phyloP scores from a whole-genome alignment of 2,797 vertebrate genomes.

The Amphiprion clarkii region DNA sequence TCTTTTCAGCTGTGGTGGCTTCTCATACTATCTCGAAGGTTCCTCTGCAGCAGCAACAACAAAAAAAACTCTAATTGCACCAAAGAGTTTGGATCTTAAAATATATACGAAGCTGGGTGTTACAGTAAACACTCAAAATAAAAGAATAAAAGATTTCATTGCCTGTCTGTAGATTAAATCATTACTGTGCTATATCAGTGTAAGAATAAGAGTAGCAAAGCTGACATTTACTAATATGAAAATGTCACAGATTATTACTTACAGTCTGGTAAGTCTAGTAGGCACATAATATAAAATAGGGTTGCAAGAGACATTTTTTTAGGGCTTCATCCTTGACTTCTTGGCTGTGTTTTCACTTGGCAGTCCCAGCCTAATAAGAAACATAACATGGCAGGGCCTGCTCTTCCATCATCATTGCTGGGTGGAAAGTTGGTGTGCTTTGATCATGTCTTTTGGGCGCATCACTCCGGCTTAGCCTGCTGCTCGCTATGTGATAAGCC shows the following conservation, averaged over 20 bases:
- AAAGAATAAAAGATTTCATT: conserved; percentile 26
- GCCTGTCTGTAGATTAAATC: conserved; percentile 41
- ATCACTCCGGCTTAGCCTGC: conserved; percentile 80
- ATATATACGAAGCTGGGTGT: conserved; percentile 18
- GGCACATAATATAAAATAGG: conserved; percentile 44
- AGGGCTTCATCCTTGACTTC: conserved; percentile 71
- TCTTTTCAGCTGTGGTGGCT: conserved; percentile 23
- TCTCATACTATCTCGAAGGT: conserved; percentile 10
- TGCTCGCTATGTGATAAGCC: conserved; percentile 81
- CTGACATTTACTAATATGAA: conserved; percentile 52
- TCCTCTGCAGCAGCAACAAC: background rate
- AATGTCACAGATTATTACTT: conserved; percentile 41
- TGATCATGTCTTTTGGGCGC: conserved; percentile 84
- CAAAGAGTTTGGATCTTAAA: conserved; percentile 19
- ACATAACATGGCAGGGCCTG: conserved; percentile 78
- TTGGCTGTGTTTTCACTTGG: conserved; percentile 65
- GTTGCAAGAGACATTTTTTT: conserved; percentile 58
- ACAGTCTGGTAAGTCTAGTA: conserved; percentile 42
- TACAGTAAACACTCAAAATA: conserved; percentile 8
- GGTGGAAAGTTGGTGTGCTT: conserved; percentile 81
- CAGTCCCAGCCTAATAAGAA: conserved; percentile 79
- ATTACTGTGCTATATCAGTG: conserved; percentile 15
- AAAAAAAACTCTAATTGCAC: background rate
- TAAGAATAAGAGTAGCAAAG: conserved; percentile 31
- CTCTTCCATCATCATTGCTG: conserved; percentile 78